These are phyloP conservation scores for Lordiphosa mommai DNA, from an alignment of 1,140 invertebrate genomes.

Conservation along the genomic window DNA sequence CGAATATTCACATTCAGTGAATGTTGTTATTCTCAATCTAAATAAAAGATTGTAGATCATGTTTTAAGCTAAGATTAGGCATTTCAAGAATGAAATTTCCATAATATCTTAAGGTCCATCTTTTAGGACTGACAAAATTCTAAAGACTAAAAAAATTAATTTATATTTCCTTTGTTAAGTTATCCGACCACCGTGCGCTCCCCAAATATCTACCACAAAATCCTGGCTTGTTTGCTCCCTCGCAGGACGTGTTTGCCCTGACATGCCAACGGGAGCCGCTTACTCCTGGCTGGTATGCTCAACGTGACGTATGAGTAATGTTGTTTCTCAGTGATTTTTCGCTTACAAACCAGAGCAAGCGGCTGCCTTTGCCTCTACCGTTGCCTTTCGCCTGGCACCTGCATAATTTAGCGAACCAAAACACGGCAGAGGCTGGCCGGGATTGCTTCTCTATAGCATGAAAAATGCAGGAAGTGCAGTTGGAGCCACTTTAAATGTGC, in stretches of 20 bases:
- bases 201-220: slow-evolving; percentile 17
- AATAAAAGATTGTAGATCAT: too few species aligned
- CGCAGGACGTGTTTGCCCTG: slow-evolving; percentile 1
- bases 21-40: too few species aligned
- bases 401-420: slow-evolving; percentile 64
- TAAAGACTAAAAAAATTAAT: too few species aligned
- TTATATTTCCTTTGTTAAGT: background rate
- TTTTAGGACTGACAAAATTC: too few species aligned
- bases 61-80: too few species aligned
- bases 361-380: background rate
- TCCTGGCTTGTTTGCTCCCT: slow-evolving; percentile 7
- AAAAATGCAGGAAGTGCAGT: slow-evolving; percentile 19
- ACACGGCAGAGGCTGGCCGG: slow-evolving; percentile 29
- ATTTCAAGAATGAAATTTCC: too few species aligned
- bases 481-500: slow-evolving; percentile 72
- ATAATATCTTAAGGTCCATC: too few species aligned
- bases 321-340: slow-evolving; percentile 69
- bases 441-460: slow-evolving; percentile 22
- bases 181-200: background rate
- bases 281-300: slow-evolving; percentile 29
- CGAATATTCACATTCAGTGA: too few species aligned
- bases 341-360: slow-evolving; percentile 50
- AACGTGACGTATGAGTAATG: slow-evolving; percentile 72
- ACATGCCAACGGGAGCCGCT: slow-evolving; percentile 16
- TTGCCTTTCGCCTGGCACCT: slow-evolving; percentile 20